phyloP scores from a whole-genome alignment of 1,140 invertebrate genomes.

The Metopolophium dirhodum region DNA sequence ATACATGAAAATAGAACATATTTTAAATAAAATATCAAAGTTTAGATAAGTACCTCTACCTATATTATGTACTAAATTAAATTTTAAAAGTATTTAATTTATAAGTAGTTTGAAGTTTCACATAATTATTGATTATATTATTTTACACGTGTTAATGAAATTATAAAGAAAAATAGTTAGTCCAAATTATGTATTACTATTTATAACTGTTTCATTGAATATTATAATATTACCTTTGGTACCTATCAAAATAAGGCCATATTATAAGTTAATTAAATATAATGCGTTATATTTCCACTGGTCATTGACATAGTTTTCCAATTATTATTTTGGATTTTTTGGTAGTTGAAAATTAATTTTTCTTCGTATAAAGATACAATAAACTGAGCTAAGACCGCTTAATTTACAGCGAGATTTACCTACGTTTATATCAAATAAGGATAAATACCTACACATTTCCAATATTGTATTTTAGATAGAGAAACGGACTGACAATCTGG shows the following conservation, averaged over 20 bases:
- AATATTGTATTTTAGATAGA: slow-evolving; percentile 30
- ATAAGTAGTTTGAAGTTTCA: background rate
- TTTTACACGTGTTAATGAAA: background rate
- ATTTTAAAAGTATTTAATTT: no score
- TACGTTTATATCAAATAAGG: background rate
- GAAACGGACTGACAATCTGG: background rate
- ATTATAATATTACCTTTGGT: background rate
- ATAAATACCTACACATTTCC: background rate
- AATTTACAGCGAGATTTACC: background rate
- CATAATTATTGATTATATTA: background rate
- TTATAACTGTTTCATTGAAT: no score
- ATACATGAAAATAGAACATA: no score
- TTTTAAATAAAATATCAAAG: no score
- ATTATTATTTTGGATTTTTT: background rate
- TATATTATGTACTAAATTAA: no score
- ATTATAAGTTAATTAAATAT: background rate
- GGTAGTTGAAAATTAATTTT: background rate
- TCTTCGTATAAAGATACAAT: background rate
- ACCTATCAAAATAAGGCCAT: background rate
- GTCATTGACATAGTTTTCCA: background rate
- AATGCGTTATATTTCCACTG: background rate
- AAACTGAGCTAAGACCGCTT: background rate
- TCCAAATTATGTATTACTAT: no score
- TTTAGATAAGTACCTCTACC: no score
- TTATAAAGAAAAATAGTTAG: background rate